A percentile compares a stretch with the other conserved stretches of the same genome.
Conservation (phyloP, 2,113 vertebrate species). For the Synodontis membranacea region DNA sequence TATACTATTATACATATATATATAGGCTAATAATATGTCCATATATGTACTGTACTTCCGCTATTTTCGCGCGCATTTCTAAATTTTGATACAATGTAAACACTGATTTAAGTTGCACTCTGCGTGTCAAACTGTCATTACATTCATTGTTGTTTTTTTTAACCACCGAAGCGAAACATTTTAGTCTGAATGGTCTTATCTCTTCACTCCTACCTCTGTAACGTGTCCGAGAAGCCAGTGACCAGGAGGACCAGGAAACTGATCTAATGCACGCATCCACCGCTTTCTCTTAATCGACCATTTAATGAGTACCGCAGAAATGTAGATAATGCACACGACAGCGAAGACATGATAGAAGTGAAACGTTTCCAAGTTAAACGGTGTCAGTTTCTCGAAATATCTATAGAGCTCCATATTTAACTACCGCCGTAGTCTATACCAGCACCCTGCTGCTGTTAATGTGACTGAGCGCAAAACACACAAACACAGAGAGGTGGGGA, state of each 20-base stretch:
- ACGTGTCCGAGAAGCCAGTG: slow-evolving; percentile 62
- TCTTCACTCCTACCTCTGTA: not conserved
- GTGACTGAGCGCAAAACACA: too few species aligned
- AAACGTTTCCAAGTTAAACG: slow-evolving; percentile 57
- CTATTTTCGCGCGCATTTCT: not conserved
- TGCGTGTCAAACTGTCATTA: too few species aligned
- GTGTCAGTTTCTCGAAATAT: not conserved
- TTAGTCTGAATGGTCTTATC: too few species aligned
- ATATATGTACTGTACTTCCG: too few species aligned
- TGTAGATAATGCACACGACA: slow-evolving; percentile 65
- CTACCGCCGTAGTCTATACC: not conserved
- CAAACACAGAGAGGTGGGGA: too few species aligned
- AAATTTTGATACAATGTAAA: not conserved
- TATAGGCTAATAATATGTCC: too few species aligned
- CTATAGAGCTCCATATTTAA: slow-evolving; percentile 45
- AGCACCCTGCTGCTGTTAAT: not conserved
- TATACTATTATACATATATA: too few species aligned
- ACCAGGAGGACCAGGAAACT: slow-evolving; percentile 73
- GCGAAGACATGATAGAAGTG: slow-evolving; percentile 62
- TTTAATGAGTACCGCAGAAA: slow-evolving; percentile 65
- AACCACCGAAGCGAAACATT: too few species aligned
- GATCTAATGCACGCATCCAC: slow-evolving; percentile 65
- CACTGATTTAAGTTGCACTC: too few species aligned
- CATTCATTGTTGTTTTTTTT: too few species aligned
- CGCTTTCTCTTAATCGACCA: slow-evolving; percentile 66